A percentile compares a stretch with the other conserved stretches of the same genome.
phyloP scores from a whole-genome alignment of 2,113 vertebrate species.

The Nothobranchius kuhntae region DNA sequence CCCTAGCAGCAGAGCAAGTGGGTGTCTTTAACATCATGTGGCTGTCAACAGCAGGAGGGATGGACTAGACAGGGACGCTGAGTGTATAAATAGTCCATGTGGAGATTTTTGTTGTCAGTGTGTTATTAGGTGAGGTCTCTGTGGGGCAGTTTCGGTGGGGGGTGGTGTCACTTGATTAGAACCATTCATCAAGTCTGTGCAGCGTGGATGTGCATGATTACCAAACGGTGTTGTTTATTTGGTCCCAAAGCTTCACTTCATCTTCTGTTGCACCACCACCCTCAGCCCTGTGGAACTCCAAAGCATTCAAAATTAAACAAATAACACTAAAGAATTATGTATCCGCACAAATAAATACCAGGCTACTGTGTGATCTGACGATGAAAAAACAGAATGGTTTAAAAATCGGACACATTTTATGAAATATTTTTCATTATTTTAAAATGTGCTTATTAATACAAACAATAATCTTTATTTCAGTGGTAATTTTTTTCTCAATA shows the following conservation, averaged over 20 bases:
- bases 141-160: slow-evolving; percentile 49
- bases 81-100: slow-evolving; percentile 61
- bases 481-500: too few species aligned
- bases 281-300: not conserved
- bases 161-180: slow-evolving; percentile 71
- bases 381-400: too few species aligned
- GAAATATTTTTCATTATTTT: too few species aligned
- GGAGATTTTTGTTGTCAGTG: slow-evolving; percentile 57
- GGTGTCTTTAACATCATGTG: slow-evolving; percentile 5
- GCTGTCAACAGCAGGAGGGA: slow-evolving; percentile 23
- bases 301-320: too few species aligned
- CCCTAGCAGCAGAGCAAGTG: not conserved
- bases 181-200: slow-evolving; percentile 68
- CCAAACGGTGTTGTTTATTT: slow-evolving; percentile 51
- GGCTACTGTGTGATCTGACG: too few species aligned
- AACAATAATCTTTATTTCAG: too few species aligned
- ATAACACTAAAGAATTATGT: too few species aligned
- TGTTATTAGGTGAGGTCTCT: slow-evolving; percentile 65
- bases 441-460: too few species aligned
- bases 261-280: slow-evolving; percentile 46
- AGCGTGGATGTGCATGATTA: slow-evolving; percentile 51
- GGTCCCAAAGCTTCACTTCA: slow-evolving; percentile 66
- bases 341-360: too few species aligned
- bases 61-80: slow-evolving; percentile 14
- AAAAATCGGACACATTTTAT: too few species aligned